A percentile compares a stretch with the other conserved stretches of the same genome.
phyloP scores from a whole-genome alignment of 1,140 invertebrate genomes.

The Drosophila asahinai region DNA sequence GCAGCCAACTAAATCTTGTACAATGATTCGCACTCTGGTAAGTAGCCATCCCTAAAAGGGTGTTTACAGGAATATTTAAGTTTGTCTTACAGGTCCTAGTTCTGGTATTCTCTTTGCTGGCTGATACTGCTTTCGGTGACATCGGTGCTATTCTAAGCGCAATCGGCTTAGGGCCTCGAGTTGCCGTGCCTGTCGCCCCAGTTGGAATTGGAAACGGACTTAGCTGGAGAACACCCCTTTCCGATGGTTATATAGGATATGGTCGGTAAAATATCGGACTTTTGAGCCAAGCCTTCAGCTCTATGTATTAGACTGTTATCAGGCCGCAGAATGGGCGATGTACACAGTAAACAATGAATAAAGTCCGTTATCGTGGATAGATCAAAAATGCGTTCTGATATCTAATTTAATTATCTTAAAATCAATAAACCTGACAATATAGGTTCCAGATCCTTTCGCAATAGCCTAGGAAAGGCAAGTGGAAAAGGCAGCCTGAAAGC shows the following conservation, averaged over 20 bases:
- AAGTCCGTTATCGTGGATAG: neutral
- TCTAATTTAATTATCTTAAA: neutral
- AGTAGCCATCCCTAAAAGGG: neutral
- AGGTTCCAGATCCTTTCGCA: neutral
- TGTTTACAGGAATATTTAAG: neutral
- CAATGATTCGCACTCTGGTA: conserved; percentile 17
- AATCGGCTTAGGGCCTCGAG: conserved; percentile 1
- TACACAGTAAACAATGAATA: conserved; percentile 6
- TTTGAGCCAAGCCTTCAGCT: neutral
- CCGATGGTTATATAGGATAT: conserved; percentile 10
- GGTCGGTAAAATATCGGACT: neutral
- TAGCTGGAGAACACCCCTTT: neutral
- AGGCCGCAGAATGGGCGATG: neutral
- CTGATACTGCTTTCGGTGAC: conserved; percentile 14
- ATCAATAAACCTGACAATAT: neutral
- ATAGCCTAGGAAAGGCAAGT: neutral
- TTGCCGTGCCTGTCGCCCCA: too few species aligned
- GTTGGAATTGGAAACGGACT: neutral
- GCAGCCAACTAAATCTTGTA: neutral
- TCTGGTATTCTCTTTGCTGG: conserved; percentile 33
- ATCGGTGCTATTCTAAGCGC: neutral
- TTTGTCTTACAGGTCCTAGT: conserved; percentile 22
- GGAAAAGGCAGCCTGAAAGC: conserved; percentile 35
- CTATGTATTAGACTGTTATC: neutral
- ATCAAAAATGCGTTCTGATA: neutral